phyloP scores from a whole-genome alignment of 2,113 vertebrate genomes.

The Myotis lucifugus region DNA sequence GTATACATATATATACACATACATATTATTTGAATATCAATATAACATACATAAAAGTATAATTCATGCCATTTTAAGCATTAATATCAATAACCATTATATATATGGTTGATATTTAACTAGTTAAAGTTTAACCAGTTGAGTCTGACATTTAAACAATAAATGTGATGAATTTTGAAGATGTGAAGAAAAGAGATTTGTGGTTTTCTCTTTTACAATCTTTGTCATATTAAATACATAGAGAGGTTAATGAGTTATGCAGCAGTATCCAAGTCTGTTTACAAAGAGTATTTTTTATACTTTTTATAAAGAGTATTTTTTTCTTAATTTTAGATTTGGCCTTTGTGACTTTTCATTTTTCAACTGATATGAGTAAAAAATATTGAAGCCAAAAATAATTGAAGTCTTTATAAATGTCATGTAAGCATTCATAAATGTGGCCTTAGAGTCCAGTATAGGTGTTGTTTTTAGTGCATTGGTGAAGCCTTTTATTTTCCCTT shows the following conservation, averaged over 20 bases:
- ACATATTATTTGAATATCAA: neutral
- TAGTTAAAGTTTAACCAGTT: conserved; percentile 1
- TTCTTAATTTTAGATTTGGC: neutral
- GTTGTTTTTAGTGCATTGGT: neutral
- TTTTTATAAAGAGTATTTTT: neutral
- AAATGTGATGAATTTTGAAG: neutral
- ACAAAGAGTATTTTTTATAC: neutral
- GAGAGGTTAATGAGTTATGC: neutral
- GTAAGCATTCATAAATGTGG: neutral
- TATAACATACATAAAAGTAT: neutral
- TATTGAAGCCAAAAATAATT: neutral
- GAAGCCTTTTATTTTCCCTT: conserved; percentile 15
- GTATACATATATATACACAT: neutral
- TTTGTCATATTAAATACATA: neutral
- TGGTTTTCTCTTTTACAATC: conserved; percentile 23
- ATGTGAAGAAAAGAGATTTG: neutral
- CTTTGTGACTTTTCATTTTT: conserved; percentile 36
- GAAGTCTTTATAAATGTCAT: neutral
- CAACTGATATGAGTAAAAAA: neutral
- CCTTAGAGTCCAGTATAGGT: neutral
- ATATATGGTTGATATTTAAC: neutral
- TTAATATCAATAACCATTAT: neutral
- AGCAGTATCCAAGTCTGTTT: neutral
- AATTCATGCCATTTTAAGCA: neutral
- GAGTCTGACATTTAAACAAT: conserved; percentile 3